Percentiles rank a stretch among this genome's conserved stretches.
phyloP scores from a whole-genome alignment of 2,113 vertebrate genomes.

The Zeus faber region DNA sequence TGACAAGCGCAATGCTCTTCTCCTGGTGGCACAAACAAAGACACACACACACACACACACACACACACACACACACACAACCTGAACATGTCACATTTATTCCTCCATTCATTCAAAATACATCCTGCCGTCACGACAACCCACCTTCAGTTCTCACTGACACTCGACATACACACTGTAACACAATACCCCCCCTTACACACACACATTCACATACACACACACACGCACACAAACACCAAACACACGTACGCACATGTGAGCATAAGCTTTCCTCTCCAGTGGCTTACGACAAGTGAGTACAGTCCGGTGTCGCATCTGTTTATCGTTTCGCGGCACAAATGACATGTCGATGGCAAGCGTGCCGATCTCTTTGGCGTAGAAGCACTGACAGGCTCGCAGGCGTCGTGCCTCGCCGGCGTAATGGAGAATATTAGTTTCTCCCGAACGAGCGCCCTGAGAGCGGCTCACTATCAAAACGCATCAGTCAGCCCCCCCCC shows the following conservation, averaged over 20 bases:
- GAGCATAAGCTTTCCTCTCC: neutral
- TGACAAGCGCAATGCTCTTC: too few species aligned
- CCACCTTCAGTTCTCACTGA: too few species aligned
- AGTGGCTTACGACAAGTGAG: neutral
- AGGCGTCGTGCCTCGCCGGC: conserved; percentile 7
- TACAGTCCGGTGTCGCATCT: conserved; percentile 2
- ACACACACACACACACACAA: too few species aligned
- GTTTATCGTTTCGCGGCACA: conserved; percentile 10
- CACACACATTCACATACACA: neutral
- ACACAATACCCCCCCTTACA: too few species aligned
- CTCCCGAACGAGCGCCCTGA: conserved; percentile 15
- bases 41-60: too few species aligned
- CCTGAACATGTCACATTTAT: too few species aligned
- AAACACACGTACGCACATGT: neutral
- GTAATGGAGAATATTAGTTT: conserved; percentile 20
- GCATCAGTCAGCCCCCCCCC: conserved; percentile 7
- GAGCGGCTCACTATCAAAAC: conserved; percentile 15
- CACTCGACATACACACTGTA: too few species aligned
- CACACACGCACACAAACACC: too few species aligned
- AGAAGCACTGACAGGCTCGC: conserved; percentile 13
- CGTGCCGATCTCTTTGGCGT: neutral
- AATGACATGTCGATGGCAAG: conserved; percentile 13
- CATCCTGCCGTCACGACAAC: too few species aligned
- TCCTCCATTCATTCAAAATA: too few species aligned
- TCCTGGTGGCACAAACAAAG: too few species aligned